phyloP scores from a whole-genome alignment of 2,888 invertebrate genomes.

The Tineola bisselliella region DNA sequence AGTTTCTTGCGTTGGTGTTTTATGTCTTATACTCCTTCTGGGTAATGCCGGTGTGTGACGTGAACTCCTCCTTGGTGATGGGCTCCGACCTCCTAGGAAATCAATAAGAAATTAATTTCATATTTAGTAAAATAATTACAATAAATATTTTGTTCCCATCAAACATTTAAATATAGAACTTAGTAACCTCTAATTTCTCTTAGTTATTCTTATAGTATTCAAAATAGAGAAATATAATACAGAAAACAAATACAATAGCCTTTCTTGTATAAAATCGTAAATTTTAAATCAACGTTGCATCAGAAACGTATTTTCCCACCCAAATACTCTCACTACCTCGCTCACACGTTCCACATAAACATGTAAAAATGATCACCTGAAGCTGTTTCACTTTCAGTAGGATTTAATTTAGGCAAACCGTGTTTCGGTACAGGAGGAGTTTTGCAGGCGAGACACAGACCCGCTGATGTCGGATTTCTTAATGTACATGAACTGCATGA shows the following conservation, averaged over 20 bases:
- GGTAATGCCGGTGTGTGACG: constrained; percentile 41
- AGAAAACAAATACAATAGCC: no score
- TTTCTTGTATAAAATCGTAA: no score
- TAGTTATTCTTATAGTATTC: no score
- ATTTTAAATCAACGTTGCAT: no score
- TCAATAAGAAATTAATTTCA: neutral
- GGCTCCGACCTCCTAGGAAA: constrained; percentile 38
- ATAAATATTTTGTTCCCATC: no score
- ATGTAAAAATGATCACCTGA: neutral
- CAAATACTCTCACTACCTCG: no score
- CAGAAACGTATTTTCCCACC: no score
- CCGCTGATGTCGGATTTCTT: constrained; percentile 77
- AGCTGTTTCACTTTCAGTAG: neutral
- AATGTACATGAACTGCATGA: constrained; percentile 84
- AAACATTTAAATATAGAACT: no score
- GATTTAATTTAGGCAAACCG: constrained; percentile 23
- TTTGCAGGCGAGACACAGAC: constrained; percentile 80
- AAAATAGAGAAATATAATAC: no score
- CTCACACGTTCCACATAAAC: no score
- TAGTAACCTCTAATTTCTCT: no score
- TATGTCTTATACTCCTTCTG: constrained; percentile 35
- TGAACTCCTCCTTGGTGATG: constrained; percentile 35
- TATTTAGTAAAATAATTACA: no score
- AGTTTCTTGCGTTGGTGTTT: constrained; percentile 46
- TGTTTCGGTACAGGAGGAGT: constrained; percentile 67